Evolutionary conservation across 1,140 invertebrate genomes (phyloP).

Genomic region (Scaptodrosophila lebanonensis): DNA sequence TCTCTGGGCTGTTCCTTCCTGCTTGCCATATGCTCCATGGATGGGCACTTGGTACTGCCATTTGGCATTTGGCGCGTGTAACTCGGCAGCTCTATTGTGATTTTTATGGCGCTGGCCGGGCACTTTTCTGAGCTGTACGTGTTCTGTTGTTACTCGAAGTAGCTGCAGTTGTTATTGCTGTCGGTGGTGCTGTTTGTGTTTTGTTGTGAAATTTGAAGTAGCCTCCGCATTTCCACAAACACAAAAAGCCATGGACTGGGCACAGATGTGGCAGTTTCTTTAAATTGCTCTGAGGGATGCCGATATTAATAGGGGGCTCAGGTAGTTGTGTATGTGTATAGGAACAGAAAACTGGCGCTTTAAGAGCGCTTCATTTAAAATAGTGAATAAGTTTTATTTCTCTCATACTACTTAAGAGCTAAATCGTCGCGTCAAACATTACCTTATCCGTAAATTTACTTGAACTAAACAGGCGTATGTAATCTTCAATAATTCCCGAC

Average conservation of each 20-base stretch:
- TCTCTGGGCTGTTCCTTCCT: slow-evolving; percentile 42
- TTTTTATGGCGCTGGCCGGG: slow-evolving; percentile 55
- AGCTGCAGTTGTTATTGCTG: slow-evolving; percentile 7
- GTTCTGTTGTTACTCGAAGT: slow-evolving; percentile 28
- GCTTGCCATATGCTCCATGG: too few relatives aligned
- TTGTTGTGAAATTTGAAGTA: slow-evolving; percentile 44
- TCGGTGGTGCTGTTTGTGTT: slow-evolving; percentile 22
- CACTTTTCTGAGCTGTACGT: slow-evolving; percentile 42
- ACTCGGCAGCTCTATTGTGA: slow-evolving; percentile 58
- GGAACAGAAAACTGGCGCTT: too few relatives aligned
- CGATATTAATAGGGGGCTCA: too few relatives aligned
- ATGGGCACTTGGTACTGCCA: slow-evolving; percentile 20
- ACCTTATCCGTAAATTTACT: too few relatives aligned
- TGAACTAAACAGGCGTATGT: too few relatives aligned
- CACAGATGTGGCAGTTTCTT: slow-evolving; percentile 59
- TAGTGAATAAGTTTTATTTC: too few relatives aligned
- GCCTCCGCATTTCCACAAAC: slow-evolving; percentile 60
- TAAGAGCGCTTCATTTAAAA: too few relatives aligned
- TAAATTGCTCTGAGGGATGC: too few relatives aligned
- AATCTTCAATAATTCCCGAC: too few relatives aligned
- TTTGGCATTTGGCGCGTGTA: slow-evolving; percentile 37
- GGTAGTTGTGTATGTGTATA: too few relatives aligned
- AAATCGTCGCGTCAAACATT: too few relatives aligned
- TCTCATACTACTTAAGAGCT: too few relatives aligned
- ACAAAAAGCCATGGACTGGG: slow-evolving; percentile 31